Evolutionary conservation across 2,888 invertebrate genomes (phyloP).

Genomic region (Oligia strigilis): DNA sequence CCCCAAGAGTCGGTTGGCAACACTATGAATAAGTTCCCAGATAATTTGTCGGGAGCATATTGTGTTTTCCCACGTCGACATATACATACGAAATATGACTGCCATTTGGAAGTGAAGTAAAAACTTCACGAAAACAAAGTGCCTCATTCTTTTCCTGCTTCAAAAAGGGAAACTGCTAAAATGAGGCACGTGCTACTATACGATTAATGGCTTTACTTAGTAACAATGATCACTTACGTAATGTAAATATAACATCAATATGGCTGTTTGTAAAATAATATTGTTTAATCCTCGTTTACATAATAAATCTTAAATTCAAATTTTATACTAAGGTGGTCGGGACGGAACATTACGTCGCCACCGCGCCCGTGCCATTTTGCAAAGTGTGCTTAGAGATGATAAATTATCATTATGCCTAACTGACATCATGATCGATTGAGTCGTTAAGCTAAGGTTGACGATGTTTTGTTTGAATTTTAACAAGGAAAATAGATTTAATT

Average conservation of each 20-base stretch:
- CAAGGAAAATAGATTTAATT: slow-evolving; percentile 47
- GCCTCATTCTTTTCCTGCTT: slow-evolving; percentile 27
- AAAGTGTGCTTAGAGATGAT: slow-evolving; percentile 77
- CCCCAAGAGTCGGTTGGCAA: slow-evolving; percentile 34
- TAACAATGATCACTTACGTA: slow-evolving; percentile 32
- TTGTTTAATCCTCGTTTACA: slow-evolving; percentile 57
- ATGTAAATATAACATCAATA: slow-evolving; percentile 55
- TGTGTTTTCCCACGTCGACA: slow-evolving; percentile 66
- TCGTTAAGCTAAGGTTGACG: slow-evolving; percentile 72
- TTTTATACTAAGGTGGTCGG: slow-evolving; percentile 68
- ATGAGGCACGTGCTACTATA: slow-evolving; percentile 12
- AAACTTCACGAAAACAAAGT: slow-evolving; percentile 56
- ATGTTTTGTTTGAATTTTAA: slow-evolving; percentile 59
- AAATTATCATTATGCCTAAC: slow-evolving; percentile 79
- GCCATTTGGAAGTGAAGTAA: slow-evolving; percentile 55
- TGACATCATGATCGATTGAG: slow-evolving; percentile 77
- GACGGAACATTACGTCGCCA: slow-evolving; percentile 68
- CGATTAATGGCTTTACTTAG: slow-evolving; percentile 43
- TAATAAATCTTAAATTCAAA: slow-evolving; percentile 67
- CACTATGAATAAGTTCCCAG: slow-evolving; percentile 65
- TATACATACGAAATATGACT: slow-evolving; percentile 64
- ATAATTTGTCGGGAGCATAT: slow-evolving; percentile 69
- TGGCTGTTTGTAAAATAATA: slow-evolving; percentile 63
- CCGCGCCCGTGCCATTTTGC: slow-evolving; percentile 66
- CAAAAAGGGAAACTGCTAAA: slow-evolving; percentile 21